Percentiles rank a stretch among this genome's conserved stretches.
These are phyloP conservation scores for Ptilodon capucinus DNA, from an alignment of 2,888 invertebrate species.

Conservation along the genomic window DNA sequence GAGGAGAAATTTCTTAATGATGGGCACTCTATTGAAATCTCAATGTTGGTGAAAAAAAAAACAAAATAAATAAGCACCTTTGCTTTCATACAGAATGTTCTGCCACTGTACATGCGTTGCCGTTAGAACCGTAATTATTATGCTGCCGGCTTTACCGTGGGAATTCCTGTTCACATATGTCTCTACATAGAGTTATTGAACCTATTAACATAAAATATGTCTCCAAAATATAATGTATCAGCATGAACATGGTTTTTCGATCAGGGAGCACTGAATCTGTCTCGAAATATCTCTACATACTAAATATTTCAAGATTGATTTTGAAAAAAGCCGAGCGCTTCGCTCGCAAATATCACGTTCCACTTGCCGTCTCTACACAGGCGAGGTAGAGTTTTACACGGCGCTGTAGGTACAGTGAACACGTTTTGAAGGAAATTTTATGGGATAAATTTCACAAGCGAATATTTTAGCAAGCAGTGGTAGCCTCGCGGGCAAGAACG, in stretches of 20 bases:
- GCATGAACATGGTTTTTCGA: neutral
- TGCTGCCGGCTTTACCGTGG: too few relatives aligned
- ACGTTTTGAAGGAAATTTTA: neutral
- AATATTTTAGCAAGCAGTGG: too few relatives aligned
- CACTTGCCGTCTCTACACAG: constrained; percentile 10
- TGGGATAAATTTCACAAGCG: neutral
- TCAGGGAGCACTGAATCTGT: neutral
- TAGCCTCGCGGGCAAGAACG: too few relatives aligned
- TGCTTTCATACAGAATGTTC: too few relatives aligned
- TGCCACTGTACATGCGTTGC: too few relatives aligned
- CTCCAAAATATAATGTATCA: neutral
- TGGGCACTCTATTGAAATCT: too few relatives aligned
- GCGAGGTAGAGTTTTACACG: constrained; percentile 3
- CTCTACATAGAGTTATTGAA: too few relatives aligned
- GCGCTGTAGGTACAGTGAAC: neutral
- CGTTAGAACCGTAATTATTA: too few relatives aligned
- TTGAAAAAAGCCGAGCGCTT: constrained; percentile 8
- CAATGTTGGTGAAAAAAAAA: too few relatives aligned
- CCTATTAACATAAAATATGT: neutral
- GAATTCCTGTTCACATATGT: too few relatives aligned
- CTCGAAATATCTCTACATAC: neutral
- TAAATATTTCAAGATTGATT: neutral
- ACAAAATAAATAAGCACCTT: too few relatives aligned
- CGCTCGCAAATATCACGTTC: constrained; percentile 20
- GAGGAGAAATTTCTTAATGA: constrained; percentile 6